These are phyloP conservation scores for Gorsachius magnificus DNA, from an alignment of 2,797 vertebrate genomes.

Conservation along the genomic window DNA sequence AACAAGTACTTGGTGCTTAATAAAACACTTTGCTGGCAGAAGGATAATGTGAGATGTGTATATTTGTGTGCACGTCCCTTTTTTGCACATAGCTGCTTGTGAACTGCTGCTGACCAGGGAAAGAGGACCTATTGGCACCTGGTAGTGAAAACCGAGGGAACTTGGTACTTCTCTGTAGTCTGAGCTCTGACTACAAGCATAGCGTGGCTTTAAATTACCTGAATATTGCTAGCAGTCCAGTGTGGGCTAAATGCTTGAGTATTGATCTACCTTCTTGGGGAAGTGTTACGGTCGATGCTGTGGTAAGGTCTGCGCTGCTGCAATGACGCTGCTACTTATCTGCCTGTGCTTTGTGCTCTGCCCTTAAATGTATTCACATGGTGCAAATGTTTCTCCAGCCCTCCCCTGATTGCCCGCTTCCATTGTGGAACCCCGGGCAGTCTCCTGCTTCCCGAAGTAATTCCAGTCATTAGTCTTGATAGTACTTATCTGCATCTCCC, in stretches of 20 bases:
- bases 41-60: not conserved
- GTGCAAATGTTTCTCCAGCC: not conserved
- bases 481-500: not conserved
- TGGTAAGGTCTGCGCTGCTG: not conserved
- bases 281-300: not conserved
- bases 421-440: not conserved
- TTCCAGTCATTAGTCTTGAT: not conserved
- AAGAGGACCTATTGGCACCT: too few species aligned
- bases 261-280: rapidly evolving
- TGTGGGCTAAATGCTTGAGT: not conserved
- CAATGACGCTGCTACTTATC: rapidly evolving
- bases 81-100: not conserved
- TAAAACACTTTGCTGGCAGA: not conserved
- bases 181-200: not conserved
- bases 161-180: not conserved
- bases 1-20: not conserved
- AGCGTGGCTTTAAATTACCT: not conserved
- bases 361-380: rapidly evolving
- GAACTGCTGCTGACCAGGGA: not conserved
- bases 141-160: not conserved
- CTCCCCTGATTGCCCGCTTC: rapidly evolving
- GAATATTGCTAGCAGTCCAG: not conserved
- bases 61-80: rapidly evolving
- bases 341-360: not conserved
- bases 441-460: not conserved